phyloP scores from a whole-genome alignment of 2,888 invertebrate species.

The Anaspis maculata region DNA sequence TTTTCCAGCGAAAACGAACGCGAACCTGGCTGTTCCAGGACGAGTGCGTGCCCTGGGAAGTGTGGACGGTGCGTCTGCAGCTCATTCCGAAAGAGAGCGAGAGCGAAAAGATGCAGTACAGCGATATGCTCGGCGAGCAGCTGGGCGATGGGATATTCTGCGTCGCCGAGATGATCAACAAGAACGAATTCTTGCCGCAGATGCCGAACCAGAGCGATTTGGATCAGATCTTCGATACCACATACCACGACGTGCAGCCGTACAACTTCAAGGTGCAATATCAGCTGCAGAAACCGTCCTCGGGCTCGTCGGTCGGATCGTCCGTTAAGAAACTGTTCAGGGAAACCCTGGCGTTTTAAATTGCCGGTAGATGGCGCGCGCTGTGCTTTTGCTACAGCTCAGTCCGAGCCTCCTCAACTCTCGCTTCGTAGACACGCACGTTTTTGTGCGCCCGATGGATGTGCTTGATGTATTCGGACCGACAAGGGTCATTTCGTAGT shows the following conservation, averaged over 20 bases:
- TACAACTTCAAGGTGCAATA: slow-evolving; percentile 91
- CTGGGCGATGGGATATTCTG: slow-evolving; percentile 90
- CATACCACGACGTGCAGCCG: slow-evolving; percentile 89
- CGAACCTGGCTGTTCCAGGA: slow-evolving; percentile 87
- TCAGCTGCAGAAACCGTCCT: slow-evolving; percentile 68
- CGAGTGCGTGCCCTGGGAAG: slow-evolving; percentile 96
- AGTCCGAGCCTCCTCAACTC: too few relatives aligned
- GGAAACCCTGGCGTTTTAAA: slow-evolving; percentile 74
- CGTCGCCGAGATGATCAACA: slow-evolving; percentile 92
- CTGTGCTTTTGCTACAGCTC: too few relatives aligned
- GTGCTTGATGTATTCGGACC: too few relatives aligned
- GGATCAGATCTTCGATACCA: slow-evolving; percentile 89
- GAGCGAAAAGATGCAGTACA: slow-evolving; percentile 76
- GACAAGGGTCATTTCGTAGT: too few relatives aligned
- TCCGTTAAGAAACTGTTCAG: slow-evolving; percentile 85
- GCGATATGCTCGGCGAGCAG: slow-evolving; percentile 81
- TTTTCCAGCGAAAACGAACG: slow-evolving; percentile 85
- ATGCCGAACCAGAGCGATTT: slow-evolving; percentile 89
- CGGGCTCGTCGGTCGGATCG: slow-evolving; percentile 68
- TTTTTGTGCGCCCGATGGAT: too few relatives aligned
- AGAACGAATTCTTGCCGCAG: slow-evolving; percentile 93
- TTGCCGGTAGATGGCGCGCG: too few relatives aligned
- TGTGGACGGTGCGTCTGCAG: slow-evolving; percentile 92
- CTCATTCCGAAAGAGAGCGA: slow-evolving; percentile 79
- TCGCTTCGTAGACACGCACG: too few relatives aligned